Conservation (phyloP, 2,113 vertebrate genomes). For the Crocuta crocuta region DNA sequence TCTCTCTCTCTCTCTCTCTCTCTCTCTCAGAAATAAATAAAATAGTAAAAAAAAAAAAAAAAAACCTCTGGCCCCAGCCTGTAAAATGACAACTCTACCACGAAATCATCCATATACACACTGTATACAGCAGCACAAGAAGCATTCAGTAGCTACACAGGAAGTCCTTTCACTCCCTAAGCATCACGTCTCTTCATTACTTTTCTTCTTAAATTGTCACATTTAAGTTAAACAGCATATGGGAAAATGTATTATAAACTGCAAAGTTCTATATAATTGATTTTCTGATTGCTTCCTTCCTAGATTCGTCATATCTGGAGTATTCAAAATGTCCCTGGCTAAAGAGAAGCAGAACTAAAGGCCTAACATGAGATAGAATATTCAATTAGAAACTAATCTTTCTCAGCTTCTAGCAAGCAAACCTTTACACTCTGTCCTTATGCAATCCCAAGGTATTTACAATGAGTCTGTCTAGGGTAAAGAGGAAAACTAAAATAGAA, state of each 20-base stretch:
- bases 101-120: neutral
- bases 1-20: too few relatives aligned
- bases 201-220: neutral
- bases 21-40: too few relatives aligned
- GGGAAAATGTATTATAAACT: neutral
- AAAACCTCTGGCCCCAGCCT: neutral
- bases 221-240: conserved; percentile 29
- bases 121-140: neutral
- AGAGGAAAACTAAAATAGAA: neutral
- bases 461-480: neutral
- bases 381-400: conserved; percentile 56
- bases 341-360: conserved; percentile 50
- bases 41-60: too few relatives aligned
- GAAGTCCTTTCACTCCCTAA: neutral
- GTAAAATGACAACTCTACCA: neutral
- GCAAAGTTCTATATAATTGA: neutral
- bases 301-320: neutral
- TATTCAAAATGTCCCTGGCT: neutral
- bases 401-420: neutral
- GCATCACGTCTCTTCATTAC: neutral
- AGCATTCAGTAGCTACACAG: neutral
- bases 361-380: neutral
- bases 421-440: conserved; percentile 4
- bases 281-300: conserved; percentile 37
- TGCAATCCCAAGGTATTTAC: neutral